phyloP scores from a whole-genome alignment of 2,888 invertebrate genomes.

The Trissolcus japonicus region DNA sequence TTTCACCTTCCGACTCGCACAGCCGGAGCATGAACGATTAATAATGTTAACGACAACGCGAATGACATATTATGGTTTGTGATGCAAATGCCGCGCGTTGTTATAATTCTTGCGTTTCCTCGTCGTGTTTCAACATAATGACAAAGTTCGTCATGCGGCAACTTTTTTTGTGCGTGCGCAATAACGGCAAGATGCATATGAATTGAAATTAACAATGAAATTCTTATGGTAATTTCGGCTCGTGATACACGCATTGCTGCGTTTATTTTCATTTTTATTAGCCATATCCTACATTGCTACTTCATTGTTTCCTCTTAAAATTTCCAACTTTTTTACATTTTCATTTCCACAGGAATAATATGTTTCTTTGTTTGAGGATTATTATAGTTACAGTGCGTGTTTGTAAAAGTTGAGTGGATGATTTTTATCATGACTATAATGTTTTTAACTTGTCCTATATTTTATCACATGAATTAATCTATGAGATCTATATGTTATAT shows the following conservation, averaged over 20 bases:
- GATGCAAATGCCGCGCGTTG: conserved; percentile 36
- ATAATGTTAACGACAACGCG: conserved; percentile 39
- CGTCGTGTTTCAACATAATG: conserved; percentile 40
- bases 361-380: too few relatives aligned
- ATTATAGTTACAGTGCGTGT: too few relatives aligned
- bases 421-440: too few relatives aligned
- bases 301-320: neutral
- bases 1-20: conserved; percentile 23
- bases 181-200: conserved; percentile 62
- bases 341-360: too few relatives aligned
- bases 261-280: too few relatives aligned
- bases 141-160: conserved; percentile 45
- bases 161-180: conserved; percentile 35
- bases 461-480: too few relatives aligned
- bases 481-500: too few relatives aligned
- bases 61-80: conserved; percentile 45
- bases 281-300: too few relatives aligned
- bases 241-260: conserved; percentile 58
- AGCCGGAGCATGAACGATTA: conserved; percentile 35
- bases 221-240: conserved; percentile 67
- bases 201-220: conserved; percentile 43
- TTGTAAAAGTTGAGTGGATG: too few relatives aligned
- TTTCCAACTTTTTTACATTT: neutral
- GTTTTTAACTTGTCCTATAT: too few relatives aligned
- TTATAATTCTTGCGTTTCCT: conserved; percentile 54